Base-by-base conservation (phyloP, 2,888 invertebrate species). In the Matsumyia berberina region DNA sequence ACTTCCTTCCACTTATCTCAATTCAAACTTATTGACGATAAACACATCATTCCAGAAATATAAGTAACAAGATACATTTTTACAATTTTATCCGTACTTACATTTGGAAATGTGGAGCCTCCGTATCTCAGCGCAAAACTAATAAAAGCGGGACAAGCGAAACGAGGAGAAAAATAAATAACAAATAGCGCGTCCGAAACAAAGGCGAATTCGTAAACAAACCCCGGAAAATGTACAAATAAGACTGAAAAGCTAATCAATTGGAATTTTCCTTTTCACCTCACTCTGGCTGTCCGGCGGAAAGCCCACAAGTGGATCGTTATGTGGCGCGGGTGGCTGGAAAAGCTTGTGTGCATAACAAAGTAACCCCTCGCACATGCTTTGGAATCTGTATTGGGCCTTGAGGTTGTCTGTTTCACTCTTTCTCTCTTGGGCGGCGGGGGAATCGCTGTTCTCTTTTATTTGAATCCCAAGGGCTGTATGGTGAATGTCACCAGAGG, bases 251-350 rank as follows among this genome's bases (percentile, higher is more conserved):
- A 79, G 53, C 64, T 74, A 64, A 64, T 79, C 53, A 79, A 79
- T 74, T 79, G 49, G 53, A 69, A 58, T 49, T 79, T 64, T 74
- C 57, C 64, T 79, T 74, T 79, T 57, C 64, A 57, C 74, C 69
- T 70, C 58, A 73, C 57, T 69, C 60, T 62, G 78, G 64, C 66
- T 79, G 69, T 74, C 11, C 42, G 53, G 58, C 44, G 64, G 85
- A 85, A 85, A 79, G 79, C 79, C 85, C 79, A 85, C 79, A 85
- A 79, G 79, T 85, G 70, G 57, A 79, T 33, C 24, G 9, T 44
- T 64, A 73, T 72, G 67, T 67, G 53, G 53, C 57, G 53, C 57
- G 49, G 51, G 49, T 60, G 51, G 33, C 58, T 79, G n/a, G 51
- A 85, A 85, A 77, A 83, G 83, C 83, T 78, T 70, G 53, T 58